Evolutionary conservation across 2,888 invertebrate genomes (phyloP).

Genomic region (Clitarchus hookeri): DNA sequence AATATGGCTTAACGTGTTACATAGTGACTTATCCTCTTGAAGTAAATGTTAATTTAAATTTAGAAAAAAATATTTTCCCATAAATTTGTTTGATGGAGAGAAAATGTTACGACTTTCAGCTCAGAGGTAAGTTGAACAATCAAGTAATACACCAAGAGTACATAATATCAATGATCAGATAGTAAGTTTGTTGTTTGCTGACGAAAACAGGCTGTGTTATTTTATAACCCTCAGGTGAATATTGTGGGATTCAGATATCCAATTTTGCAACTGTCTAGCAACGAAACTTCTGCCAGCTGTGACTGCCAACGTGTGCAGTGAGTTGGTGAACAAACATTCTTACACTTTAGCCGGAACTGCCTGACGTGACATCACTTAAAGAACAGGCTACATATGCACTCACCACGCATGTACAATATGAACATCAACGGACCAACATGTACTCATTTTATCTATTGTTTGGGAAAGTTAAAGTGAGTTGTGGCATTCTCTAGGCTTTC

Average conservation of each 20-base stretch:
- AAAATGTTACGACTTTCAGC: too few relatives aligned
- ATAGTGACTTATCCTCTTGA: too few relatives aligned
- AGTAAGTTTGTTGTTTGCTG: too few relatives aligned
- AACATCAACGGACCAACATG: neutral
- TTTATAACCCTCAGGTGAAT: neutral
- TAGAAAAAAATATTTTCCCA: too few relatives aligned
- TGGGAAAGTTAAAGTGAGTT: constrained; percentile 10
- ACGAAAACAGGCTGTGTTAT: too few relatives aligned
- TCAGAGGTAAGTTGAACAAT: too few relatives aligned
- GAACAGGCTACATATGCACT: neutral
- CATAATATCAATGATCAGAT: too few relatives aligned
- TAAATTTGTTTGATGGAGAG: too few relatives aligned
- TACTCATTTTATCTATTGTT: neutral
- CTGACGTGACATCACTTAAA: neutral
- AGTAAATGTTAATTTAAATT: too few relatives aligned
- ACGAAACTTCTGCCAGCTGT: neutral
- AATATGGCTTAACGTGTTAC: too few relatives aligned
- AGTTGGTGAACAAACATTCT: neutral
- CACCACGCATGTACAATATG: neutral
- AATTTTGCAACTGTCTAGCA: neutral
- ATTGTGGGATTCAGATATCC: neutral
- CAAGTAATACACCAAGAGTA: too few relatives aligned
- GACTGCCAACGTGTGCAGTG: neutral
- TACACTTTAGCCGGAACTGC: neutral
- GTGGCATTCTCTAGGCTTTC: neutral